Base-by-base conservation (phyloP, 2,113 vertebrate species). In the Australoheros scitulus region DNA sequence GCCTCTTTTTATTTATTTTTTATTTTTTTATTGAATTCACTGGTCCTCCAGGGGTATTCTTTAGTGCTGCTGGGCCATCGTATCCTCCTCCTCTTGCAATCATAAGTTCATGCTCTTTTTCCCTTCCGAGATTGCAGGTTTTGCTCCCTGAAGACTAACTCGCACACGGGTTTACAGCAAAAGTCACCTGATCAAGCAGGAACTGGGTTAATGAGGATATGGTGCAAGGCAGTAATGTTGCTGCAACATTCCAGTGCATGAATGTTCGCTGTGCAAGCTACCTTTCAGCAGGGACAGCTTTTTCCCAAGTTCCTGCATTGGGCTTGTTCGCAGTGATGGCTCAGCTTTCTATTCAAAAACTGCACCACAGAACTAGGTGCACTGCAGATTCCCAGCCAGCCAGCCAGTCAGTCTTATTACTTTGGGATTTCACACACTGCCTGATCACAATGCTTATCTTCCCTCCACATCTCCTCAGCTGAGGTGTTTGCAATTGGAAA, bases 291-390 rank as follows among this genome's bases (percentile, higher is more conserved):
- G 87, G 89, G 92, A 88, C 74, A 88, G 79, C 88, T 79, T 86
- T 89, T 86, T 80, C 79, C 76, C 64, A 89, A 83, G 86, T 84
- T 89, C 87, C 93, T 92, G 93, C 91, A 94, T 91, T 91, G 89
- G 88, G 89, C 90, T 92, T 74, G 86, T 92, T 94, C 76, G 85
- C 93, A 92, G 90, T 93, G 92, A 91, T 93, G 93, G 93, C 94
- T 95, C 90, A 92, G 94, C 92, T 92, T 94, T 94, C 91, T 93
- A 83, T 90, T 91, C 91, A 92, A 87, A 91, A 88, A 88, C 90
- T 91, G 89, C 94, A 91, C 84, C 91, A 89, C 91, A 83, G 90
- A 87, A 89, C 86, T 77, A 92, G 92, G 92, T 94, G 95, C 94
- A 95, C 93, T 94, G 94, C 95, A 95, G 95, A 90, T 94, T 93